These are phyloP conservation scores for Basileuterus tristriatus DNA, from an alignment of 2,797 vertebrate genomes.

Conservation along the genomic window DNA sequence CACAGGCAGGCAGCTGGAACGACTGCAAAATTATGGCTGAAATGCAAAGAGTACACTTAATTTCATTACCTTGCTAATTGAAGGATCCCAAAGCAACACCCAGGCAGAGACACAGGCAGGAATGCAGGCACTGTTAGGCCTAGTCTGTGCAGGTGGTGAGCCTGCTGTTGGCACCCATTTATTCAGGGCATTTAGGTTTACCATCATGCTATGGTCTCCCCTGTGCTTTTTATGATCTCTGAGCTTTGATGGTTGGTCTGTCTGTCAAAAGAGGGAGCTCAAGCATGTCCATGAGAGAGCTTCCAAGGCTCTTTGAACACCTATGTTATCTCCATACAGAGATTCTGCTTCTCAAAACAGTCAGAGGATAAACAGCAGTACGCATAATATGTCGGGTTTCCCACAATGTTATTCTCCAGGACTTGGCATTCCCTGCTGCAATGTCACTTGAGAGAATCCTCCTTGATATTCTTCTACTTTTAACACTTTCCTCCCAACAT, in stretches of 20 bases:
- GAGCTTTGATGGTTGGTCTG: background rate
- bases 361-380: background rate
- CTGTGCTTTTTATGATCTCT: background rate
- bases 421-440: background rate
- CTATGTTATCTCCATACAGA: background rate
- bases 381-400: background rate
- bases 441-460: background rate
- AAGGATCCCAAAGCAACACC: background rate
- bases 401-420: background rate
- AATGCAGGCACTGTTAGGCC: background rate
- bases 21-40: background rate
- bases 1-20: background rate
- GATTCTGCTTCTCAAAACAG: background rate
- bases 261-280: background rate
- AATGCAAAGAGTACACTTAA: background rate
- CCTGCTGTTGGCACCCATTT: background rate
- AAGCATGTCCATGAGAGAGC: background rate
- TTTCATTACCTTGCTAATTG: background rate
- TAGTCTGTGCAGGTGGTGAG: background rate
- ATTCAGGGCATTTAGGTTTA: background rate
- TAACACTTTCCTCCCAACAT: background rate
- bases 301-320: background rate
- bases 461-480: fast-evolving
- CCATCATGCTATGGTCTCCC: background rate
- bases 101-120: background rate